These are phyloP conservation scores for Pelmatolapia mariae DNA, from an alignment of 2,113 vertebrate genomes.

Conservation along the genomic window DNA sequence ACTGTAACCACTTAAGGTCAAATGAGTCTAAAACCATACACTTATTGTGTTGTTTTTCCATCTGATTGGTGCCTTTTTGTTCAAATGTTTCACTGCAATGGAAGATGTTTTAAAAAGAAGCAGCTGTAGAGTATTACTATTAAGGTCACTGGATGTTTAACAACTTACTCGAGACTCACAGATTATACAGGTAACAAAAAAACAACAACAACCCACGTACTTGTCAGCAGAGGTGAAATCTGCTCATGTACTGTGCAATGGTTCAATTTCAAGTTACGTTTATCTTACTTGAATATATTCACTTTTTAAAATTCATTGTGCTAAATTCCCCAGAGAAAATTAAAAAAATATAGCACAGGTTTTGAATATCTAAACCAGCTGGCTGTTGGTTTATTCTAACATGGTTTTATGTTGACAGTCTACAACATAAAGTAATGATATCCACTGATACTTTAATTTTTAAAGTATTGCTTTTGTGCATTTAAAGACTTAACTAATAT, in stretches of 20 bases:
- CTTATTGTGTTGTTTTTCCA: background rate
- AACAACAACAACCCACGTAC: background rate
- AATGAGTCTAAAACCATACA: background rate
- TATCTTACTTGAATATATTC: background rate
- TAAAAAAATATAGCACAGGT: accelerated
- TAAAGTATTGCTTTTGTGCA: background rate
- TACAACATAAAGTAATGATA: background rate
- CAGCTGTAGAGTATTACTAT: background rate
- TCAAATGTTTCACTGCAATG: accelerated
- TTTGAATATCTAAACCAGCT: background rate
- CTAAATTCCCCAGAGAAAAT: background rate
- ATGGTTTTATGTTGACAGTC: background rate
- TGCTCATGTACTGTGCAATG: background rate
- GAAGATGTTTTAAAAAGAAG: background rate
- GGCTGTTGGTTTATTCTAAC: background rate
- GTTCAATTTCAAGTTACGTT: background rate
- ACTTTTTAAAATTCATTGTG: background rate
- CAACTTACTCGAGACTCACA: background rate
- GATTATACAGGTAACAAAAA: background rate
- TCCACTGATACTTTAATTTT: background rate
- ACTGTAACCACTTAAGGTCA: background rate
- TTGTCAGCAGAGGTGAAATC: background rate
- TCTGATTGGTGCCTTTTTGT: background rate
- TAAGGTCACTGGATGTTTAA: background rate
- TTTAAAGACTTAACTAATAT: background rate